Evolutionary conservation across 92 coral and sea anemone genomes (phyloP).

Genomic region (Plumapathes pennacea): DNA sequence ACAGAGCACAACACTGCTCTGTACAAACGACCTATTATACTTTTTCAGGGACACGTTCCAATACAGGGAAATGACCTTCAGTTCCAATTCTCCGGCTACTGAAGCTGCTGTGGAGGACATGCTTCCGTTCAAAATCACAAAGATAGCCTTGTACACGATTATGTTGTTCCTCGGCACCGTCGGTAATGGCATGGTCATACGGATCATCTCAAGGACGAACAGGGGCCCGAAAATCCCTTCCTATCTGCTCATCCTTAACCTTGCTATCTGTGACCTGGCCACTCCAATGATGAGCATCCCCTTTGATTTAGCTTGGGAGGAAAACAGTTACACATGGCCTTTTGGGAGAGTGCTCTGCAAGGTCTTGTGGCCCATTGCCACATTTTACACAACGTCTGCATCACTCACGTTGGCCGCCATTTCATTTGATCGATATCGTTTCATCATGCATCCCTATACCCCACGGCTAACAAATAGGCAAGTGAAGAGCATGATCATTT

Average conservation of each 20-base stretch:
- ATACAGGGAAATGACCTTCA: too few species aligned
- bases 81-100: too few species aligned
- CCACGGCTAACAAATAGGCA: constrained; percentile 66
- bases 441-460: constrained; percentile 86
- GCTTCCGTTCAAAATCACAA: constrained; percentile 41
- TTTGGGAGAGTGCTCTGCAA: constrained; percentile 79
- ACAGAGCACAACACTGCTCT: too few species aligned
- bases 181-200: constrained; percentile 81
- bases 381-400: constrained; percentile 75
- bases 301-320: constrained; percentile 82
- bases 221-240: constrained; percentile 79
- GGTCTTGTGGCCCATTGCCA: constrained; percentile 77
- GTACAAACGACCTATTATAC: too few species aligned
- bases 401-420: constrained; percentile 81
- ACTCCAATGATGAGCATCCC: constrained; percentile 89
- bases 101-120: constrained; percentile 2
- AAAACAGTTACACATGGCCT: constrained; percentile 63
- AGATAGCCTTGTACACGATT: constrained; percentile 59
- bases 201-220: constrained; percentile 61
- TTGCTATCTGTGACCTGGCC: constrained; percentile 87
- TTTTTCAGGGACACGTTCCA: too few species aligned
- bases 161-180: constrained; percentile 60
- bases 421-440: constrained; percentile 87
- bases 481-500: constrained; percentile 34
- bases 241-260: constrained; percentile 73